Percentiles rank a stretch among this genome's conserved stretches.
Conservation (phyloP, 2,888 invertebrate species). For the Tricholauxania praeusta region DNA sequence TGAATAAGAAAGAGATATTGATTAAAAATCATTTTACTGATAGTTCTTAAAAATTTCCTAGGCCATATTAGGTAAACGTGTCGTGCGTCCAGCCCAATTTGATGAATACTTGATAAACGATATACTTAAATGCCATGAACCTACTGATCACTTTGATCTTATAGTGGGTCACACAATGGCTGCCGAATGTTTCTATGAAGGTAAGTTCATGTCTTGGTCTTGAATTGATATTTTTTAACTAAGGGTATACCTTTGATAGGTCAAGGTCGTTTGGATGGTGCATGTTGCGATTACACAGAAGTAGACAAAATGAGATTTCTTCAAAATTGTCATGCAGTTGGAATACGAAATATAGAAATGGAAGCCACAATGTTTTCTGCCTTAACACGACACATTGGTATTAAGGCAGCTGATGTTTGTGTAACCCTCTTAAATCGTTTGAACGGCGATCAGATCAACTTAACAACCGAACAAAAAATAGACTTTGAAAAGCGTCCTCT, state of each 20-base stretch:
- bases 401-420: slow-evolving; percentile 78
- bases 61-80: slow-evolving; percentile 85
- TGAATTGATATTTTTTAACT: not conserved
- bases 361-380: slow-evolving; percentile 82
- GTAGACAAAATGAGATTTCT: slow-evolving; percentile 76
- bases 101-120: slow-evolving; percentile 76
- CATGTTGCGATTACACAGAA: slow-evolving; percentile 76
- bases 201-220: slow-evolving; percentile 59
- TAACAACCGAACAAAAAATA: slow-evolving; percentile 71
- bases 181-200: slow-evolving; percentile 85
- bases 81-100: slow-evolving; percentile 84
- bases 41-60: slow-evolving; percentile 57
- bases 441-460: slow-evolving; percentile 76
- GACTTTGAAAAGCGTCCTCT: slow-evolving; percentile 79
- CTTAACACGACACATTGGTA: slow-evolving; percentile 74
- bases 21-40: too few relatives aligned
- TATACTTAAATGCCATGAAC: slow-evolving; percentile 55
- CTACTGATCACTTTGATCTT: slow-evolving; percentile 68
- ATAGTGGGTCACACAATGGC: slow-evolving; percentile 79
- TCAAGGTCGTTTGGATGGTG: slow-evolving; percentile 82
- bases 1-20: too few relatives aligned
- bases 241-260: slow-evolving; percentile 68
- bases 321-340: slow-evolving; percentile 67
- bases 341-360: slow-evolving; percentile 84
- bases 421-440: slow-evolving; percentile 79